phyloP scores from a whole-genome alignment of 2,888 invertebrate species.

The Drosophila phalerata region DNA sequence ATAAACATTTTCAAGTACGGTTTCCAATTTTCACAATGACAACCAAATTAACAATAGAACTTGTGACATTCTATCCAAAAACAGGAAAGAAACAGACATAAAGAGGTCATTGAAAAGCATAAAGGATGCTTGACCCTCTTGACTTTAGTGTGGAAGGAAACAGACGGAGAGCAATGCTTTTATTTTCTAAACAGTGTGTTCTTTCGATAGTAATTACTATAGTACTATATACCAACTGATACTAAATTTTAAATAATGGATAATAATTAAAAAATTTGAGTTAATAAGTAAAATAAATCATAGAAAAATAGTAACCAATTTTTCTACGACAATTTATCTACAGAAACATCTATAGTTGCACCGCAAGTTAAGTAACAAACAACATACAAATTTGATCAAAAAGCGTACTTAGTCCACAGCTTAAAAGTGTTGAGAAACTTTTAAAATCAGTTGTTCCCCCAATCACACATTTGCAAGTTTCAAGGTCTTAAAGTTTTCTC shows the following conservation, averaged over 20 bases:
- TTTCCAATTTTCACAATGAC: background rate
- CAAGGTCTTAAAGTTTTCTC: constrained; percentile 17
- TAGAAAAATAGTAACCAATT: too few relatives aligned
- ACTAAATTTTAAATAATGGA: too few relatives aligned
- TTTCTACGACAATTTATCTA: background rate
- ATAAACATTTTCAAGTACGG: constrained; percentile 5
- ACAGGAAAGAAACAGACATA: background rate
- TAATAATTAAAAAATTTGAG: too few relatives aligned
- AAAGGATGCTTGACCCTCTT: background rate
- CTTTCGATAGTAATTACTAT: background rate
- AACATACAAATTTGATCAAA: background rate
- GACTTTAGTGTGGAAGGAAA: background rate
- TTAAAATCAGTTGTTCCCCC: constrained; percentile 10
- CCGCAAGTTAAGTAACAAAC: background rate
- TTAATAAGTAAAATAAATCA: too few relatives aligned
- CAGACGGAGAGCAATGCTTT: background rate
- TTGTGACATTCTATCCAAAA: background rate
- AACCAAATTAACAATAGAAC: background rate
- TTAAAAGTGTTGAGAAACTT: constrained; percentile 2
- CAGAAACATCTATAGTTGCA: background rate
- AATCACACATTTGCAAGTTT: constrained; percentile 10
- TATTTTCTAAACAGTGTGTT: background rate
- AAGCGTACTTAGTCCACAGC: background rate
- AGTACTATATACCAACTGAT: too few relatives aligned
- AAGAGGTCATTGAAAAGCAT: background rate